A percentile compares a stretch with the other conserved stretches of the same genome.
phyloP scores from a whole-genome alignment of 2,888 invertebrate genomes.

The Sesia apiformis region DNA sequence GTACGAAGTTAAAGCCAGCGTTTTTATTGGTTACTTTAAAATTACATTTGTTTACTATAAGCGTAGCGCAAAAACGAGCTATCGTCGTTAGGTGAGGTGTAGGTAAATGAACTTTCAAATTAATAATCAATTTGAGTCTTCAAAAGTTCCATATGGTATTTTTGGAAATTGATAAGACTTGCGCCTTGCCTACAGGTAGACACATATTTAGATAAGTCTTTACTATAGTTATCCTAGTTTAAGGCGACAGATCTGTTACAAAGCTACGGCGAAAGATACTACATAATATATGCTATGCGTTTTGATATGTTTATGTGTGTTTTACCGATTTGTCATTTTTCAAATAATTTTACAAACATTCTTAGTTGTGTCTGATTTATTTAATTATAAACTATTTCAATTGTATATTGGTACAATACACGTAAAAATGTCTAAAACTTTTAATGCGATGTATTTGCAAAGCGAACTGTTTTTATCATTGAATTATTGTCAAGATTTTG shows the following conservation, averaged over 20 bases:
- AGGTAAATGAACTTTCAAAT: conserved; percentile 11
- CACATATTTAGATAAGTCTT: conserved; percentile 40
- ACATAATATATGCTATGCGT: conserved; percentile 35
- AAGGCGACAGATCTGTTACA: conserved; percentile 64
- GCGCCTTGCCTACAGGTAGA: conserved; percentile 6
- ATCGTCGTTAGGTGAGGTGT: conserved; percentile 25
- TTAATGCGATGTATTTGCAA: too few species aligned
- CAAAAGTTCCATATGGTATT: background rate
- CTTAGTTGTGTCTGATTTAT: too few species aligned
- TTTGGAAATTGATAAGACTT: background rate
- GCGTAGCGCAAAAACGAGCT: conserved; percentile 50
- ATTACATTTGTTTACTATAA: conserved; percentile 36
- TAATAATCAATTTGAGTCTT: conserved; percentile 1
- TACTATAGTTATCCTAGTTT: conserved; percentile 51
- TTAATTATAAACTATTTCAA: too few species aligned
- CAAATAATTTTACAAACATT: too few species aligned
- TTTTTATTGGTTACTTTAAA: conserved; percentile 23
- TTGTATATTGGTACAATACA: too few species aligned
- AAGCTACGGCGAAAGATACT: conserved; percentile 49
- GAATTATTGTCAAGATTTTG: too few species aligned
- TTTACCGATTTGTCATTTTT: too few species aligned
- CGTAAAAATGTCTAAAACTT: too few species aligned
- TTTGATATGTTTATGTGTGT: conserved; percentile 36
- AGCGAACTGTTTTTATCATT: too few species aligned
- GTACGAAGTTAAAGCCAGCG: conserved; percentile 26